Evolutionary conservation across 1,140 invertebrate species (phyloP).

Genomic region (Steinernema khuongi): DNA sequence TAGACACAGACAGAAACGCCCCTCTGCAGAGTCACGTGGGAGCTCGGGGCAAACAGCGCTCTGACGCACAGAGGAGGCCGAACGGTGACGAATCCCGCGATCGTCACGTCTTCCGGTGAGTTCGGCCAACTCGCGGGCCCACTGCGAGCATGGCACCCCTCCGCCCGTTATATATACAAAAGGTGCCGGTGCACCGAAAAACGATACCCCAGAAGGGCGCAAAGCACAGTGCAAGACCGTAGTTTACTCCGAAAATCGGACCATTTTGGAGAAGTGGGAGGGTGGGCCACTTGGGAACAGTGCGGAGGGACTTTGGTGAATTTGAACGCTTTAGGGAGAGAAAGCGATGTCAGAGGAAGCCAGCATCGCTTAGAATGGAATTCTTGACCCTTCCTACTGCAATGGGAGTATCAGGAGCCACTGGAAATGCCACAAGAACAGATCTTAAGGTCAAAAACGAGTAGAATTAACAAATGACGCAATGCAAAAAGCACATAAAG

Average conservation of each 20-base stretch:
- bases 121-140: not conserved
- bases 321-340: no score
- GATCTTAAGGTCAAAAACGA: no score
- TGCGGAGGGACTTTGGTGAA: no score
- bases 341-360: no score
- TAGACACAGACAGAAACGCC: not conserved
- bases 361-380: no score
- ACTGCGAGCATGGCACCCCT: not conserved
- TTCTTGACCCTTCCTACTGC: no score
- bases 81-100: not conserved
- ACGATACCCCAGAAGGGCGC: not conserved
- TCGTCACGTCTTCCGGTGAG: not conserved
- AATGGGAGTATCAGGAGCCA: no score
- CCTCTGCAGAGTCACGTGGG: slow-evolving; percentile 10
- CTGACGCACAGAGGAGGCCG: not conserved
- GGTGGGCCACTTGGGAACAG: no score
- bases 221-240: not conserved
- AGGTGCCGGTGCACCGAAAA: not conserved
- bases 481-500: no score
- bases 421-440: no score
- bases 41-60: not conserved
- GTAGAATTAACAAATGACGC: no score
- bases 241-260: not conserved
- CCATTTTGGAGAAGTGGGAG: no score
- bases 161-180: not conserved